Percentiles rank a stretch among this genome's conserved stretches.
Conservation (phyloP, 1,140 invertebrate genomes). For the Phenacoccus solenopsis region DNA sequence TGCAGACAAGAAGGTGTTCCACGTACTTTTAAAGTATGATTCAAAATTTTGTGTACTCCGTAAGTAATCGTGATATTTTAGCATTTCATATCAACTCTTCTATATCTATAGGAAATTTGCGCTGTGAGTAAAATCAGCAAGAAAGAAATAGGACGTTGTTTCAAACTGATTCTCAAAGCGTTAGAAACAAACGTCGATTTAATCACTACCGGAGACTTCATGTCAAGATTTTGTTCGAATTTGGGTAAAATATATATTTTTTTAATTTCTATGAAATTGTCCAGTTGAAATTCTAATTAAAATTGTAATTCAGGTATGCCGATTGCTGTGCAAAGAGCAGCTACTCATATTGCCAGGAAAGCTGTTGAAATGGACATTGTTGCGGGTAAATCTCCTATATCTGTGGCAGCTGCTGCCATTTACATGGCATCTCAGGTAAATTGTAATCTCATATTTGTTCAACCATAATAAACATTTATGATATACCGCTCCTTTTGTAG, state of each 20-base stretch:
- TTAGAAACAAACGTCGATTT: constrained; percentile 92
- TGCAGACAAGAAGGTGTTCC: constrained; percentile 94
- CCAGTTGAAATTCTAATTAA: constrained; percentile 15
- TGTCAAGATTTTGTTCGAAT: constrained; percentile 84
- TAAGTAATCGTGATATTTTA: too few species aligned
- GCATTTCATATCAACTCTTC: neutral
- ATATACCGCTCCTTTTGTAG: constrained; percentile 41
- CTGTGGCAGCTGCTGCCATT: constrained; percentile 96
- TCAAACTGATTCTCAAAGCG: constrained; percentile 85
- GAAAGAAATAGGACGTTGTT: constrained; percentile 96
- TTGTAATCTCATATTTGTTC: too few species aligned
- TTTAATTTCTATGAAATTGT: neutral
- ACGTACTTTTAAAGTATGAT: constrained; percentile 79
- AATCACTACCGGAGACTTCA: constrained; percentile 97
- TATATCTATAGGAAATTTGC: constrained; percentile 64
- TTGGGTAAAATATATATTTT: constrained; percentile 38
- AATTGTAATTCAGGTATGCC: constrained; percentile 47
- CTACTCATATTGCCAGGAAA: constrained; percentile 91
- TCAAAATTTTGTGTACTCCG: neutral
- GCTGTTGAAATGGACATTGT: constrained; percentile 96
- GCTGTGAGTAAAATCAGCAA: constrained; percentile 97
- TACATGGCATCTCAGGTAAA: constrained; percentile 95
- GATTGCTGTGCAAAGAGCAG: constrained; percentile 84
- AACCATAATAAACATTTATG: too few species aligned
- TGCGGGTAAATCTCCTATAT: constrained; percentile 96